Evolutionary conservation across 2,888 invertebrate genomes (phyloP), one percentile per base, ranked within the genome.

Genomic region (Lutraria lutraria): DNA sequence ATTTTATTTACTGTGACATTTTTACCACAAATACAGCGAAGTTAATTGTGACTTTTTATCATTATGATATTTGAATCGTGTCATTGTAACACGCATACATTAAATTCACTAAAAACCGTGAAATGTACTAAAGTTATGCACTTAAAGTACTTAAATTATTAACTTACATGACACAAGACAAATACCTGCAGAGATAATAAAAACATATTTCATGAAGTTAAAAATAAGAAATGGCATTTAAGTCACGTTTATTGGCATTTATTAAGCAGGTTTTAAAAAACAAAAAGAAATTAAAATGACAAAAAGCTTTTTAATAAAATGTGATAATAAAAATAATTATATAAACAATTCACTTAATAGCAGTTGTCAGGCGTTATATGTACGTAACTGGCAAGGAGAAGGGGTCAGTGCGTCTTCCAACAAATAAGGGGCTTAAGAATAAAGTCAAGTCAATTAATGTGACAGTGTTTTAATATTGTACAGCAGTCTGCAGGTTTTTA

Each of bases 1-100:
- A 54, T 16, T 54, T 76, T 76, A 84, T 85, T 85, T 80, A 79
- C 29, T n/a, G 19, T 85, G 85, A 85, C 85, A 85, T 80, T 43
- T 60, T 60, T 31, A 80, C 60, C 79, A 85, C 80, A 85, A 85
- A 85, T 43, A 85, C 54, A 79, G 56, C 85, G 43, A 56, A n/a
- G 85, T 85, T 60, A 54, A 76, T 76, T 31, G 76, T 25, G 16
- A 6, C 31, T 76, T 76, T 76, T 76, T 76, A 34, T 76, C 76
- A 76, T 15, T 31, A 34, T 16, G 76, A 76, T 76, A 76, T 76
- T 76, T 76, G 76, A 76, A 31, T 31, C 34, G 31, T 29, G 76
- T 76, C 76, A 76, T 16, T 16, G 34, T 76, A 31, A 16, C 31
- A 6, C 4, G 34, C 16, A n/a, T n/a, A n/a, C n/a, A 76, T 15